phyloP scores from a whole-genome alignment of 2,113 vertebrate genomes.

The Delphinus delphis region DNA sequence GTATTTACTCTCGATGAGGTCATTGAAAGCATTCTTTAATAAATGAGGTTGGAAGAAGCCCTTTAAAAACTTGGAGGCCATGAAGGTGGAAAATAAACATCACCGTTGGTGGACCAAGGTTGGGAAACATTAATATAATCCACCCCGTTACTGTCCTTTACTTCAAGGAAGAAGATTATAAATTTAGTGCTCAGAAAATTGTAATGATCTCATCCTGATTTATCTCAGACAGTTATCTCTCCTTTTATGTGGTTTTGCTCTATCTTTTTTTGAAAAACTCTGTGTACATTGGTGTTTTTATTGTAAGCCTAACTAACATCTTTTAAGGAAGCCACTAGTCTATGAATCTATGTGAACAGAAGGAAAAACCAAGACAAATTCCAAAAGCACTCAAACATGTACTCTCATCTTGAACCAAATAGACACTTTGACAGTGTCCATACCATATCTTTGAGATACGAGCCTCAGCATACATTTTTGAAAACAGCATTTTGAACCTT shows the following conservation, averaged over 20 bases:
- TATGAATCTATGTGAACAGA: constrained; percentile 36
- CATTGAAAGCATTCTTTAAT: constrained; percentile 54
- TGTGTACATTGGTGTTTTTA: constrained; percentile 47
- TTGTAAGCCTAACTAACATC: constrained; percentile 30
- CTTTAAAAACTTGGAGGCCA: constrained; percentile 9
- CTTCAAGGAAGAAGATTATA: constrained; percentile 54
- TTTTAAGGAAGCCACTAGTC: constrained; percentile 43
- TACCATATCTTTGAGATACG: constrained; percentile 26
- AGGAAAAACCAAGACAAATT: constrained; percentile 34
- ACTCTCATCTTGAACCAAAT: neutral
- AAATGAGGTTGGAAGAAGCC: constrained; percentile 52
- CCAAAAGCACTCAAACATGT: neutral
- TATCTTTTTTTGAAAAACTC: constrained; percentile 54
- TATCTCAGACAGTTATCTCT: constrained; percentile 56
- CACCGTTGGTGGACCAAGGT: neutral
- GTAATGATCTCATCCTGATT: constrained; percentile 51
- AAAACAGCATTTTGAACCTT: constrained; percentile 47
- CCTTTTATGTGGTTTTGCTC: constrained; percentile 39
- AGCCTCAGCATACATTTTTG: neutral
- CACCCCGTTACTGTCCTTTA: constrained; percentile 33
- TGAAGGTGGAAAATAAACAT: constrained; percentile 55
- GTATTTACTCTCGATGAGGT: neutral
- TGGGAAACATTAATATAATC: constrained; percentile 42
- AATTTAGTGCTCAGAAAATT: constrained; percentile 54
- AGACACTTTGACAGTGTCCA: neutral